Conservation (phyloP, 2,888 invertebrate species). For the Agrypnus murinus region DNA sequence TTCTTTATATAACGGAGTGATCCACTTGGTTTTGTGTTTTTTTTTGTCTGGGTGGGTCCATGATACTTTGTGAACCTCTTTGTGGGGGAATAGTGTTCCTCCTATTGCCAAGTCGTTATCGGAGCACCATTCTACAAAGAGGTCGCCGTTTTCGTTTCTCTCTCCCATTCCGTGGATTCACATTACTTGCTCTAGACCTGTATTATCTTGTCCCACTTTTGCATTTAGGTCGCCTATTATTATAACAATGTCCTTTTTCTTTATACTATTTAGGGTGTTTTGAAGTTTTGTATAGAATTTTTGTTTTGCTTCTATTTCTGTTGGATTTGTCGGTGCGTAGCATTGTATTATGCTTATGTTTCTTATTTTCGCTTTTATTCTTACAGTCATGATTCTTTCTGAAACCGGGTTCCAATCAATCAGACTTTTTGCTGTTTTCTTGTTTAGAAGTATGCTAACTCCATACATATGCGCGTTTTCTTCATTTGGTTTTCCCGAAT, state of each 20-base stretch:
- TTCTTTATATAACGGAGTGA: too few species aligned
- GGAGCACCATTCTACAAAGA: background rate
- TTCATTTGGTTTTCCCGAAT: too few species aligned
- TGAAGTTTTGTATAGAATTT: too few species aligned
- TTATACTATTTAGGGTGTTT: background rate
- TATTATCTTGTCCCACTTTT: background rate
- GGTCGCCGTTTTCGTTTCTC: background rate
- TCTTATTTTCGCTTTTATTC: background rate
- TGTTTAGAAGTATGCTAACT: too few species aligned
- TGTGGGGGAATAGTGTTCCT: background rate
- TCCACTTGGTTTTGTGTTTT: background rate
- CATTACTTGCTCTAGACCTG: background rate
- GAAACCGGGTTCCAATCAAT: too few species aligned
- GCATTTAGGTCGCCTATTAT: background rate
- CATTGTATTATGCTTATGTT: too few species aligned
- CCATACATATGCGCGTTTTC: too few species aligned
- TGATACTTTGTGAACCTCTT: too few species aligned
- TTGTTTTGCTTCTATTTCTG: too few species aligned
- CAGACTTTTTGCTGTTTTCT: too few species aligned
- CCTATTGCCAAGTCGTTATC: background rate
- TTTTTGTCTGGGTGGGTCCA: too few species aligned
- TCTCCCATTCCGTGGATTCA: background rate
- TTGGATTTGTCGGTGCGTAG: too few species aligned
- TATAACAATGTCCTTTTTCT: background rate
- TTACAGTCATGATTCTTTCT: background rate